Evolutionary conservation across 2,888 invertebrate genomes (phyloP), one percentile per base, ranked within the genome.

Genomic region (Callinectes sapidus): DNA sequence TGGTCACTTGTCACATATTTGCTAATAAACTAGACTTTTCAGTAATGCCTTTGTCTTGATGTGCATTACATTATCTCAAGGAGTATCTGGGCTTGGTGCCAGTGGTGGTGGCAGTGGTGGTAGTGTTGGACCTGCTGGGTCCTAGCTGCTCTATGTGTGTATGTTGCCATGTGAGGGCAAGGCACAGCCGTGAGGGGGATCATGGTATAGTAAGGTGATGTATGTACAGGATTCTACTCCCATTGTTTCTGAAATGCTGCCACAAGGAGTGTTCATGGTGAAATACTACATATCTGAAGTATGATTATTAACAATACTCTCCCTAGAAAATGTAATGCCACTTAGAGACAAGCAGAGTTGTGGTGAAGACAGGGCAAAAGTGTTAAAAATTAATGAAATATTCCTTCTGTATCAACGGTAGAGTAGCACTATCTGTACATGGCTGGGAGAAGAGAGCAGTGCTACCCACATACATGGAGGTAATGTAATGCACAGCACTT

Each of bases 401-500:
- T 81, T 16, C 87, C 3, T 81, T n/a, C 28, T 18, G 23, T 71
- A 71, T 23, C 28, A 71, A 71, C 10, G 8, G 28, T 61, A 61
- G 23, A 28, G 28, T 71, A 71, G 71, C n/a, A 28, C n/a, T 71
- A 71, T 39, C 39, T 39, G 39, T n/a, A 71, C 61, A 18, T 61
- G 61, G 23, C 18, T 10, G 5, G 16, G 35, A 81, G 13, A 35
- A 16, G 81, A 81, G 14, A 35, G 18, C 81, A 81, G 13, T 39
- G 39, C 39, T 39, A 35, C 81, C 32, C 81, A 35, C 35, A 81
- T 35, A 81, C 35, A 81, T 61, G 13, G 55, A 35, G 77, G 85
- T 90, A 90, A 87, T 91, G 91, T 91, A 91, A 87, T 87, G 87
- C 87, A 91, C 87, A 91, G 2, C 61, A 66, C 91, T 39, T 87